Evolutionary conservation across 2,797 vertebrate genomes (phyloP).

Genomic region (Halcyon smyrnensis): DNA sequence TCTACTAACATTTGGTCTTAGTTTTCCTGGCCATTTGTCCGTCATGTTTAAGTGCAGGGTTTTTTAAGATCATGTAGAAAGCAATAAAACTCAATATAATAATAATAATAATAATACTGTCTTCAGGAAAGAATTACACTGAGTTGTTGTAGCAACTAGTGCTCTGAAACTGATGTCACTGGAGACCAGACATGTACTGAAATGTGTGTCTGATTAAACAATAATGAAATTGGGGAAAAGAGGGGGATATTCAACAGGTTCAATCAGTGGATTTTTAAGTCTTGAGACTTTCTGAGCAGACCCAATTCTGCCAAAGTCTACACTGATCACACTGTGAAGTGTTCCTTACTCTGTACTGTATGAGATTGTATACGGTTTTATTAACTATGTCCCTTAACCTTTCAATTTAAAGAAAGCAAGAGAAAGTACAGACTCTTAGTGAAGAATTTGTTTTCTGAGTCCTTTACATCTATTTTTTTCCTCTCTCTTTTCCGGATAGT

Average conservation of each 20-base stretch:
- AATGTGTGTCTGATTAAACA: not conserved
- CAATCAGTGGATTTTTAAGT: not conserved
- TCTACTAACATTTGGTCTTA: not conserved
- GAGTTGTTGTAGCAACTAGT: not conserved
- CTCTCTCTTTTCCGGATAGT: not conserved
- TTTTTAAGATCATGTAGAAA: not conserved
- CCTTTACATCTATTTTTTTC: not conserved
- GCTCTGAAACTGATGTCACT: not conserved
- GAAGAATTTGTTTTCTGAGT: not conserved
- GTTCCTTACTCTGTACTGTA: not conserved
- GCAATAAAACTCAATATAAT: not conserved
- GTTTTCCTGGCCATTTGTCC: constrained; percentile 31
- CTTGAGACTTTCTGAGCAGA: not conserved
- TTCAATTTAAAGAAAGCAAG: not conserved
- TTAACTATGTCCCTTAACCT: not conserved
- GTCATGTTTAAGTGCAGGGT: not conserved
- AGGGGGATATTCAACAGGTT: not conserved
- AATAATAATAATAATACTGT: not conserved
- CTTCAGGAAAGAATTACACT: not conserved
- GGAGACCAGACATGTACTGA: not conserved
- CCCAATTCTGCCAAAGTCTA: not conserved
- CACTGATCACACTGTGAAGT: not conserved
- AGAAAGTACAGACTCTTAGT: not conserved
- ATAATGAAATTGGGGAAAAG: not conserved
- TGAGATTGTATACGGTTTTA: not conserved